phyloP scores from a whole-genome alignment of 2,113 vertebrate genomes.

The Bubalus kerabau region DNA sequence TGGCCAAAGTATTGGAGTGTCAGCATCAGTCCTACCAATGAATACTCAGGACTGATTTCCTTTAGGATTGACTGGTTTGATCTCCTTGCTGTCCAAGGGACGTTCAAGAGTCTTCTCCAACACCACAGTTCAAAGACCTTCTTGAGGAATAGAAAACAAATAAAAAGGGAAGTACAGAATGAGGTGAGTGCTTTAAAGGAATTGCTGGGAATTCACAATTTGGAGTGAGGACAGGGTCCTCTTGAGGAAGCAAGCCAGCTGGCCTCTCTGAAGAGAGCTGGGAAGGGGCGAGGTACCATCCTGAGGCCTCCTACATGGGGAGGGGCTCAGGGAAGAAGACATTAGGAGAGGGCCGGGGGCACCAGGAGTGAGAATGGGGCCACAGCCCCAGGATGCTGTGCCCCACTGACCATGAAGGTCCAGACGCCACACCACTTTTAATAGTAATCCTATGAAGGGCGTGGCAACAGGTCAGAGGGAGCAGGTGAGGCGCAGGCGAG shows the following conservation, averaged over 20 bases:
- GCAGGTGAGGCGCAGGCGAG: background rate
- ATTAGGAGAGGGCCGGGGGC: background rate
- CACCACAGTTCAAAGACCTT: background rate
- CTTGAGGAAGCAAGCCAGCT: background rate
- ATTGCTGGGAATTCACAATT: background rate
- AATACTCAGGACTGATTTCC: background rate
- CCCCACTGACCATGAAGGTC: background rate
- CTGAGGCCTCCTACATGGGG: background rate
- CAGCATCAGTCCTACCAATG: background rate
- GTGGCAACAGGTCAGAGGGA: background rate
- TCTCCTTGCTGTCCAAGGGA: background rate
- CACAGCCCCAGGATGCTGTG: background rate
- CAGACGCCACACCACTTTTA: background rate
- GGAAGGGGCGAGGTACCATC: background rate
- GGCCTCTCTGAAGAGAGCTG: background rate
- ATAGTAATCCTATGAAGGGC: background rate
- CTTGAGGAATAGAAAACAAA: background rate
- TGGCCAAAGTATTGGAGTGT: background rate
- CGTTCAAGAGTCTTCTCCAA: background rate
- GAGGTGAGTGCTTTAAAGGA: background rate
- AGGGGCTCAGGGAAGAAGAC: background rate
- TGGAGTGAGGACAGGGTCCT: background rate
- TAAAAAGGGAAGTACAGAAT: background rate
- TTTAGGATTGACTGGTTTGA: background rate
- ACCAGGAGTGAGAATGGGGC: background rate